Evolutionary conservation across 2,888 invertebrate genomes (phyloP).

Genomic region (Drosophila vallismaia): DNA sequence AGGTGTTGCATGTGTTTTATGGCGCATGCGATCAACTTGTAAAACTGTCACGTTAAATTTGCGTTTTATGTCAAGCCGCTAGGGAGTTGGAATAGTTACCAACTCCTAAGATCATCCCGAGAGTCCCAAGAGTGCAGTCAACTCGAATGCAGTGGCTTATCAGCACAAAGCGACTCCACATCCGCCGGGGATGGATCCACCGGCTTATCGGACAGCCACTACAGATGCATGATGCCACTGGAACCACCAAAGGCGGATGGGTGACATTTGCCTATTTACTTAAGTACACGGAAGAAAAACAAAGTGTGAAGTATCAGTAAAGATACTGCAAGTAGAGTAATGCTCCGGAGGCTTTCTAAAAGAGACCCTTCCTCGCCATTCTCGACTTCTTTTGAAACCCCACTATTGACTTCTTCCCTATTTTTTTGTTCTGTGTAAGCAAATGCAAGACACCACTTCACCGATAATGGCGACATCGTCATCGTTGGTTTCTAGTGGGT

Average conservation of each 20-base stretch:
- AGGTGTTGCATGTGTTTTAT: constrained; percentile 80
- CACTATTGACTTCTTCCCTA: constrained; percentile 1
- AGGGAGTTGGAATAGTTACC: constrained; percentile 38
- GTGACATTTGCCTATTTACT: constrained; percentile 64
- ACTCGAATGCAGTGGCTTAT: constrained; percentile 58
- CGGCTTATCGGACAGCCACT: constrained; percentile 35
- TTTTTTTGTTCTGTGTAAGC: constrained; percentile 39
- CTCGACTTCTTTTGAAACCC: too few relatives aligned
- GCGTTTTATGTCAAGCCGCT: constrained; percentile 69
- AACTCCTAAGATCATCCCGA: constrained; percentile 57
- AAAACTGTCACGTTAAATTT: constrained; percentile 79
- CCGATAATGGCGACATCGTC: constrained; percentile 46
- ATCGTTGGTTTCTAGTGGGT: constrained; percentile 26
- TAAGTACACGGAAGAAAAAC: constrained; percentile 29
- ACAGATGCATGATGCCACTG: constrained; percentile 31
- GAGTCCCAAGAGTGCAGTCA: constrained; percentile 74
- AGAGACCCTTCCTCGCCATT: background rate
- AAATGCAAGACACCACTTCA: constrained; percentile 46
- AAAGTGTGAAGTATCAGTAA: background rate
- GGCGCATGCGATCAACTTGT: constrained; percentile 78
- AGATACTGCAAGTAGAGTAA: background rate
- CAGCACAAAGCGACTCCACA: constrained; percentile 52
- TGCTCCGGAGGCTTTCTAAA: background rate
- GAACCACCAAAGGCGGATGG: constrained; percentile 22
- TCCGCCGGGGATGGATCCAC: constrained; percentile 55